Conservation (phyloP, 2,888 invertebrate genomes). For the Itoplectis maculator region DNA sequence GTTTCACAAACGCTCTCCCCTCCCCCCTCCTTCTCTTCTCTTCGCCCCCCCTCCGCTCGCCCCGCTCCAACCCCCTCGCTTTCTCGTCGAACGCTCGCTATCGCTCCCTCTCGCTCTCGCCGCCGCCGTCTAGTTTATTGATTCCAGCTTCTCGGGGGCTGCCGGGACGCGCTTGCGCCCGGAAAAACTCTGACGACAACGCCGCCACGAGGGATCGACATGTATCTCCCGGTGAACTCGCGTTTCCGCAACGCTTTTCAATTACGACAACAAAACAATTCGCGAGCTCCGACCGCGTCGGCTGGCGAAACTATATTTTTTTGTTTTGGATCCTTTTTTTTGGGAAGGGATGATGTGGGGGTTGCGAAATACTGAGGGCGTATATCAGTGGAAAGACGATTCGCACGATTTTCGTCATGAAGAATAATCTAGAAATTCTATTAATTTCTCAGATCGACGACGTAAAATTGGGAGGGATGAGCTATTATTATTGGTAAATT, state of each 20-base stretch:
- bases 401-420: too few relatives aligned
- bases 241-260: constrained; percentile 2
- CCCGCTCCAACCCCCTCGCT: constrained; percentile 27
- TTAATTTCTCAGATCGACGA: too few relatives aligned
- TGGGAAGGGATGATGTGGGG: too few relatives aligned
- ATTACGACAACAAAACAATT: background rate
- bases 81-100: constrained; percentile 52
- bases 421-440: too few relatives aligned
- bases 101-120: constrained; percentile 34
- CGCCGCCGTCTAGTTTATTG: constrained; percentile 75
- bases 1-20: constrained; percentile 54
- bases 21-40: constrained; percentile 42
- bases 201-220: constrained; percentile 55
- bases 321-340: background rate
- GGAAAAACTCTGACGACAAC: constrained; percentile 49
- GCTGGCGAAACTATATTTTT: background rate
- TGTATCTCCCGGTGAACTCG: constrained; percentile 7
- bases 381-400: too few relatives aligned
- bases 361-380: too few relatives aligned
- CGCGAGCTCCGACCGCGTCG: background rate
- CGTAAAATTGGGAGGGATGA: too few relatives aligned
- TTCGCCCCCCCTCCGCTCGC: constrained; percentile 1
- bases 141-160: constrained; percentile 70
- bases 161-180: constrained; percentile 65
- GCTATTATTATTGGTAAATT: too few relatives aligned